A percentile compares a stretch with the other conserved stretches of the same genome.
Evolutionary conservation across 2,113 vertebrate genomes (phyloP).

Genomic region (Cryptotis parvus): DNA sequence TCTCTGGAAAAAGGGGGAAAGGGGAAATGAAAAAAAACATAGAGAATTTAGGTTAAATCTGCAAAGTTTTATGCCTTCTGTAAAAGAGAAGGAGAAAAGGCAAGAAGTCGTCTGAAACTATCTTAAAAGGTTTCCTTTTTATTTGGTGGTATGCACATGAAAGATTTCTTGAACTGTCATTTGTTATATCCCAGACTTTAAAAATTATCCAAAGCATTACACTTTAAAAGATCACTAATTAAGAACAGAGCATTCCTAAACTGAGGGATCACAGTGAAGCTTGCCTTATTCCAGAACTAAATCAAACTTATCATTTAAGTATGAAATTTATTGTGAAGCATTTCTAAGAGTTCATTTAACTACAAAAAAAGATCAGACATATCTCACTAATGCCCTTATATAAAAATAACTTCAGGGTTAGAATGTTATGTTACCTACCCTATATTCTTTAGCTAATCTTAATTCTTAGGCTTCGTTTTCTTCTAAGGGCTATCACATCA

Average conservation of each 20-base stretch:
- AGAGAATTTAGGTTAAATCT: slow-evolving; percentile 3
- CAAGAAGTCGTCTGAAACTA: not conserved
- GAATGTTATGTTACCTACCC: not conserved
- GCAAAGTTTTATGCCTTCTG: slow-evolving; percentile 9
- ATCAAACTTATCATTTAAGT: slow-evolving; percentile 50
- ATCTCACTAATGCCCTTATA: not conserved
- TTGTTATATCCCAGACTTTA: slow-evolving; percentile 41
- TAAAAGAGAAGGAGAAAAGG: not conserved
- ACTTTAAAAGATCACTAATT: slow-evolving; percentile 58
- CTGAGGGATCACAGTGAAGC: slow-evolving; percentile 21
- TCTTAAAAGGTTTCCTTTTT: slow-evolving; percentile 32
- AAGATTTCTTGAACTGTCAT: slow-evolving; percentile 43
- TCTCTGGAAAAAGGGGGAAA: not conserved
- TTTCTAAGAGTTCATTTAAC: slow-evolving; percentile 45
- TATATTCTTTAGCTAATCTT: not conserved
- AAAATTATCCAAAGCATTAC: slow-evolving; percentile 50
- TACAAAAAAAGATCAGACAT: slow-evolving; percentile 30
- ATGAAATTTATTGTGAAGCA: slow-evolving; percentile 26
- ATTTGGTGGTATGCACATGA: slow-evolving; percentile 47
- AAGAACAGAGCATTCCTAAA: slow-evolving; percentile 58
- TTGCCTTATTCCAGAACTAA: slow-evolving; percentile 22
- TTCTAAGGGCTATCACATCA: not conserved
- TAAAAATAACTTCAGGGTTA: slow-evolving; percentile 33
- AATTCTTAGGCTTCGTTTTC: slow-evolving; percentile 1
- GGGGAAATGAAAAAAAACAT: not conserved